Conservation (phyloP, 2,888 invertebrate genomes). For the Saturnia japonica region DNA sequence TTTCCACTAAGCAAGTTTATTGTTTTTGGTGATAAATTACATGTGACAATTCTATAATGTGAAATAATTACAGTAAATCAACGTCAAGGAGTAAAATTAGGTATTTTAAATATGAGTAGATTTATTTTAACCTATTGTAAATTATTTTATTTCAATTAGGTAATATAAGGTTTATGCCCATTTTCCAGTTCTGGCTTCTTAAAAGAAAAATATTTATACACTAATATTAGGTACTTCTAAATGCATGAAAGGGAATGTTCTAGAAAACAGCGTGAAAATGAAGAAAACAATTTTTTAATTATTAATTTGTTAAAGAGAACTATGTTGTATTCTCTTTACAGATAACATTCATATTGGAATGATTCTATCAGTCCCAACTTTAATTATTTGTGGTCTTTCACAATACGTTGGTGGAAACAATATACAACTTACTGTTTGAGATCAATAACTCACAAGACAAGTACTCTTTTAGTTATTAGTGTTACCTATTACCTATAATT, state of each 20-base stretch:
- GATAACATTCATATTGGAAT: slow-evolving; percentile 41
- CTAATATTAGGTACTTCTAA: neutral
- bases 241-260: neutral
- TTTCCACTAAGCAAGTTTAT: neutral
- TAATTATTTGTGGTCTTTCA: slow-evolving; percentile 16
- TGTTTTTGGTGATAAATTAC: neutral
- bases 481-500: slow-evolving; percentile 25
- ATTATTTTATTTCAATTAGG: too few relatives aligned
- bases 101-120: too few relatives aligned
- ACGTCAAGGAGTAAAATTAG: neutral
- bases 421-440: slow-evolving; percentile 48
- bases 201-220: too few relatives aligned
- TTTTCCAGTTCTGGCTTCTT: too few relatives aligned
- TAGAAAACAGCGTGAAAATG: neutral
- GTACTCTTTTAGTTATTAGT: slow-evolving; percentile 37
- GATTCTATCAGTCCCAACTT: slow-evolving; percentile 46
- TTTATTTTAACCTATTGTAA: too few relatives aligned
- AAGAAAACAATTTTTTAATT: neutral
- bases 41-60: neutral
- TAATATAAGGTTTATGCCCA: too few relatives aligned
- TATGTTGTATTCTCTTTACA: neutral
- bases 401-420: slow-evolving; percentile 14
- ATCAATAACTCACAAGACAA: slow-evolving; percentile 63
- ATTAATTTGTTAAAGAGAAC: neutral
- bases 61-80: neutral